Percentiles rank a stretch among this genome's conserved stretches.
phyloP scores from a whole-genome alignment of 1,140 invertebrate species.

The Mactra quadrangularis region DNA sequence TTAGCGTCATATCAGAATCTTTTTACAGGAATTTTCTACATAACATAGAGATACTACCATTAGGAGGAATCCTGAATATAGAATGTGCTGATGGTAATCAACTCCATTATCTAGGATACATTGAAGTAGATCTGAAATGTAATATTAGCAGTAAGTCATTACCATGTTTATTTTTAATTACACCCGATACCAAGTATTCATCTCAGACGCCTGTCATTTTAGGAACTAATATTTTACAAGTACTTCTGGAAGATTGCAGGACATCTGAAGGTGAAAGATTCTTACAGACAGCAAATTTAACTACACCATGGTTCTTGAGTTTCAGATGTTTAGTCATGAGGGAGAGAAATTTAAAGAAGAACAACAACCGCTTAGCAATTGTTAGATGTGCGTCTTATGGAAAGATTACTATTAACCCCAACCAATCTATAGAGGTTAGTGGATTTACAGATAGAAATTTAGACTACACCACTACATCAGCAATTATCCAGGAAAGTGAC shows the following conservation, averaged over 20 bases:
- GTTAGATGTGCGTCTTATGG: background rate
- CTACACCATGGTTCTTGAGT: slow-evolving; percentile 28
- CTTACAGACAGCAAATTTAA: slow-evolving; percentile 28
- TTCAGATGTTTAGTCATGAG: slow-evolving; percentile 27
- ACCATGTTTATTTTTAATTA: slow-evolving; percentile 22
- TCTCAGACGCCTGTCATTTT: slow-evolving; percentile 41
- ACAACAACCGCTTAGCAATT: slow-evolving; percentile 11
- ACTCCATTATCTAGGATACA: slow-evolving; percentile 27
- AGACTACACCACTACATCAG: background rate
- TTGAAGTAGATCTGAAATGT: slow-evolving; percentile 7
- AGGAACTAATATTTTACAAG: slow-evolving; percentile 43
- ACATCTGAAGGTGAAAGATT: too few species aligned
- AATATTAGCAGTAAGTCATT: background rate
- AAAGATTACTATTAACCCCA: too few species aligned
- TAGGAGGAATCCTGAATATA: slow-evolving; percentile 14
- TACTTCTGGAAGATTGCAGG: slow-evolving; percentile 24
- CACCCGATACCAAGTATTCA: slow-evolving; percentile 50
- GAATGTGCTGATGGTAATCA: slow-evolving; percentile 39
- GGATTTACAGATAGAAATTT: slow-evolving; percentile 26
- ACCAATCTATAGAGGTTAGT: background rate
- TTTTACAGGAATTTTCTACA: slow-evolving; percentile 22
- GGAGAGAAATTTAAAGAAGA: slow-evolving; percentile 29
- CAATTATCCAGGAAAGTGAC: slow-evolving; percentile 17
- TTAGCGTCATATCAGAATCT: slow-evolving; percentile 35
- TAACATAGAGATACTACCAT: slow-evolving; percentile 11